Conservation (phyloP, 2,888 invertebrate species). For the Andrena trimmerana region DNA sequence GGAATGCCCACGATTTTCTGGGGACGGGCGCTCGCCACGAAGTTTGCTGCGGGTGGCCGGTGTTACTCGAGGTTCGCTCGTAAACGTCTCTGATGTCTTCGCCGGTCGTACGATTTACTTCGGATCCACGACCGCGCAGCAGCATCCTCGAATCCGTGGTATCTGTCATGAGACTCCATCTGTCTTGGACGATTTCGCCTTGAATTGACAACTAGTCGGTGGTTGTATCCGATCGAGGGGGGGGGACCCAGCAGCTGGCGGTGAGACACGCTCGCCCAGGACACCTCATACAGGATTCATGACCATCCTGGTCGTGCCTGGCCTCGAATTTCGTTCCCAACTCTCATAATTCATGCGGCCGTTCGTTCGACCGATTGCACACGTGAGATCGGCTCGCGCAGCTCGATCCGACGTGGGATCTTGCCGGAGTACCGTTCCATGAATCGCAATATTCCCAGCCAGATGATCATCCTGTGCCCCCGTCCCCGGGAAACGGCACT, state of each 20-base stretch:
- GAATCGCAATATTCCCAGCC: neutral
- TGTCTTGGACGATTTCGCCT: slow-evolving; percentile 44
- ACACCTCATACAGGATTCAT: slow-evolving; percentile 42
- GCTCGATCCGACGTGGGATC: neutral
- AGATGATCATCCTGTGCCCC: neutral
- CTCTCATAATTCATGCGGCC: slow-evolving; percentile 6
- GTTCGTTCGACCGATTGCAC: neutral
- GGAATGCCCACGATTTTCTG: neutral
- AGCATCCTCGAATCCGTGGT: neutral
- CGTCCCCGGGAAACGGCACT: neutral
- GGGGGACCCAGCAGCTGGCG: slow-evolving; percentile 34
- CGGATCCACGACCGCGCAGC: neutral
- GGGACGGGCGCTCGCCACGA: neutral
- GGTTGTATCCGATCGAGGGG: slow-evolving; percentile 23
- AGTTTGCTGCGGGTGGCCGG: neutral
- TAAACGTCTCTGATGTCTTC: neutral
- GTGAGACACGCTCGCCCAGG: slow-evolving; percentile 9
- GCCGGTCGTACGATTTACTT: slow-evolving; percentile 9
- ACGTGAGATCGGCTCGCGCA: neutral
- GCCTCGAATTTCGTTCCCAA: slow-evolving; percentile 6
- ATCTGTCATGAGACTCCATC: slow-evolving; percentile 16
- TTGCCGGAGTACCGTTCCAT: neutral
- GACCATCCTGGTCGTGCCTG: neutral
- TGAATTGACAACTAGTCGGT: slow-evolving; percentile 45
- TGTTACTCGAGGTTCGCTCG: neutral